These are phyloP conservation scores for Argynnis bischoffii DNA, from an alignment of 2,888 invertebrate species.

Conservation along the genomic window DNA sequence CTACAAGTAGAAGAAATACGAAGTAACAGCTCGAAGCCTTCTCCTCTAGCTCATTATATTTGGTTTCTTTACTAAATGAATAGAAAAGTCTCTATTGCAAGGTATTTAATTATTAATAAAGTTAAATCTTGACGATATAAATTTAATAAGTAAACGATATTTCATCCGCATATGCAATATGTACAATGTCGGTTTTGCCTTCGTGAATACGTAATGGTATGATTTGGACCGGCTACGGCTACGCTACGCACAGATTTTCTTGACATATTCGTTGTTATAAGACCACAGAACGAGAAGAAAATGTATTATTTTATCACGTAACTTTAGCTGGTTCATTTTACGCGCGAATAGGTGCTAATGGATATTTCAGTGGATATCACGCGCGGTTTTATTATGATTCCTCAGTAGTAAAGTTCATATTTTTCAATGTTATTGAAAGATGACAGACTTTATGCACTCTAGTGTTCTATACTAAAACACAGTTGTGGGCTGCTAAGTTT, in stretches of 20 bases:
- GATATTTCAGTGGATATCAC: conserved; percentile 61
- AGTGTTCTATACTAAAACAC: conserved; percentile 59
- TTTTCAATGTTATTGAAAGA: conserved; percentile 65
- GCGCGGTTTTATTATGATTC: conserved; percentile 70
- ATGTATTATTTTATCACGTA: conserved; percentile 61
- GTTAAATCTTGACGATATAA: not conserved
- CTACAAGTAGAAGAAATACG: conserved; percentile 54
- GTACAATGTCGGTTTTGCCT: conserved; percentile 45
- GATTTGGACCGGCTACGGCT: conserved; percentile 51
- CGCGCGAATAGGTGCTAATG: conserved; percentile 66
- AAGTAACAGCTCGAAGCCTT: conserved; percentile 52
- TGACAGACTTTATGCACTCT: conserved; percentile 53
- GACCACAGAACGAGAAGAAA: conserved; percentile 50
- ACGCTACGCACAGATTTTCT: conserved; percentile 50
- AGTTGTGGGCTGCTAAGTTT: conserved; percentile 51
- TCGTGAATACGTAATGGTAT: conserved; percentile 55
- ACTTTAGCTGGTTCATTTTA: conserved; percentile 62
- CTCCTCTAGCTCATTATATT: conserved; percentile 65
- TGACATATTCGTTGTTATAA: conserved; percentile 53
- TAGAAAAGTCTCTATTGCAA: not conserved
- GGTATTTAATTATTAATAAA: no score
- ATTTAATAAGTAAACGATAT: not conserved
- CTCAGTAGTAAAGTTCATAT: conserved; percentile 56
- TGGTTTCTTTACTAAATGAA: conserved; percentile 44
- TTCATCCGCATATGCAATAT: conserved; percentile 44